A percentile compares a stretch with the other conserved stretches of the same genome.
phyloP scores from a whole-genome alignment of 2,113 vertebrate species.

The Gulo gulo region DNA sequence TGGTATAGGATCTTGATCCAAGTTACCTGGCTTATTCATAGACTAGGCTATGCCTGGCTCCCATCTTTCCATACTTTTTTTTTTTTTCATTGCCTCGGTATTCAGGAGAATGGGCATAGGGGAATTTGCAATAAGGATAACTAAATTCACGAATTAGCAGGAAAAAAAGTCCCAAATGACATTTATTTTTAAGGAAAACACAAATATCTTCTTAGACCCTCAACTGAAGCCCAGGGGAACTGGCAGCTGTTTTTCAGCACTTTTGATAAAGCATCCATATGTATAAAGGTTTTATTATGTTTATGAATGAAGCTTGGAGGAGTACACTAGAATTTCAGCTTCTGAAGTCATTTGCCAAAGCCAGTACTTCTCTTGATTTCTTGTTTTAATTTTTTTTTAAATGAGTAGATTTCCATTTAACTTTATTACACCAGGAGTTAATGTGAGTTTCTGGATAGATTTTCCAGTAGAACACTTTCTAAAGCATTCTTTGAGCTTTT shows the following conservation, averaged over 20 bases:
- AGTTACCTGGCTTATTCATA: background rate
- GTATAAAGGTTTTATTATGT: conserved; percentile 29
- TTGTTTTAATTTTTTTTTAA: conserved; percentile 72
- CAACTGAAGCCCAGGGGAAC: background rate
- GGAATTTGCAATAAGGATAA: background rate
- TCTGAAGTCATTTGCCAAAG: conserved; percentile 46
- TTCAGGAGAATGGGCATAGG: background rate
- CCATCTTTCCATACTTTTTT: background rate
- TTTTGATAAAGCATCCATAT: background rate
- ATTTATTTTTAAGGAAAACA: background rate
- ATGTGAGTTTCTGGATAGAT: conserved; percentile 52
- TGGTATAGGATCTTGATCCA: background rate
- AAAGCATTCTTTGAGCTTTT: conserved; percentile 48
- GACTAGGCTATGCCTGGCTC: background rate
- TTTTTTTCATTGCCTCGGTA: background rate
- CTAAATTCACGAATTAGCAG: background rate
- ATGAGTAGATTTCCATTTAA: conserved; percentile 40
- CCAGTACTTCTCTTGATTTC: conserved; percentile 68
- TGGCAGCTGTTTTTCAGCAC: background rate
- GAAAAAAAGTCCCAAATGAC: background rate
- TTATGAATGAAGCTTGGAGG: background rate
- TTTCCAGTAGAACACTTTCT: conserved; percentile 50
- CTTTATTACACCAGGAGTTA: conserved; percentile 52
- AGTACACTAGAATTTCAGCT: conserved; percentile 23
- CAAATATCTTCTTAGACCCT: background rate